phyloP scores from a whole-genome alignment of 2,113 vertebrate species.

The Halichoeres trimaculatus region DNA sequence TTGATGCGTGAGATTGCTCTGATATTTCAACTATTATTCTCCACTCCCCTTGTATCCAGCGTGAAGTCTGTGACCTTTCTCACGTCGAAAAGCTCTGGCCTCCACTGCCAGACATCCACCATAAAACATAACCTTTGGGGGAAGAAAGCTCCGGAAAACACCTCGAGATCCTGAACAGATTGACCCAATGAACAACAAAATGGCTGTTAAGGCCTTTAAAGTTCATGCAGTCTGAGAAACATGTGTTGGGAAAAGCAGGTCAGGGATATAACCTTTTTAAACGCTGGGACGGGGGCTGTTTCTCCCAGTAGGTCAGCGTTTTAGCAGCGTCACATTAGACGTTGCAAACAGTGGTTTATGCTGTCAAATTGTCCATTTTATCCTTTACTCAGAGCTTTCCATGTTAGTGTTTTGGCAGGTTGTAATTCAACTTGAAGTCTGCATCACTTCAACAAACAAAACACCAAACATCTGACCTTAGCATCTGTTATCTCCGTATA shows the following conservation, averaged over 20 bases:
- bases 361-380: background rate
- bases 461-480: too few species aligned
- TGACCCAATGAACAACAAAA: conserved; percentile 20
- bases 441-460: too few species aligned
- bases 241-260: background rate
- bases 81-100: background rate
- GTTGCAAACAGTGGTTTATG: background rate
- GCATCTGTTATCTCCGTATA: too few species aligned
- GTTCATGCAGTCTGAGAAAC: conserved; percentile 28
- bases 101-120: conserved; percentile 3
- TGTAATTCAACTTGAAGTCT: background rate
- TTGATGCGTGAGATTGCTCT: conserved; percentile 13
- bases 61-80: conserved; percentile 49
- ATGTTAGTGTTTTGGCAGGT: background rate
- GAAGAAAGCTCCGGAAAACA: conserved; percentile 32
- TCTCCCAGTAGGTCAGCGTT: background rate
- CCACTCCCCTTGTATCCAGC: conserved; percentile 1
- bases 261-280: conserved; percentile 12
- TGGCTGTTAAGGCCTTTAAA: conserved; percentile 37
- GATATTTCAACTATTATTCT: conserved; percentile 33
- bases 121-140: conserved; percentile 59
- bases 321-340: background rate
- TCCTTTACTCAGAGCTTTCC: background rate
- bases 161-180: conserved; percentile 8
- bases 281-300: background rate